These are phyloP conservation scores for Brenthis daphne DNA, from an alignment of 2,888 invertebrate species.

Conservation along the genomic window DNA sequence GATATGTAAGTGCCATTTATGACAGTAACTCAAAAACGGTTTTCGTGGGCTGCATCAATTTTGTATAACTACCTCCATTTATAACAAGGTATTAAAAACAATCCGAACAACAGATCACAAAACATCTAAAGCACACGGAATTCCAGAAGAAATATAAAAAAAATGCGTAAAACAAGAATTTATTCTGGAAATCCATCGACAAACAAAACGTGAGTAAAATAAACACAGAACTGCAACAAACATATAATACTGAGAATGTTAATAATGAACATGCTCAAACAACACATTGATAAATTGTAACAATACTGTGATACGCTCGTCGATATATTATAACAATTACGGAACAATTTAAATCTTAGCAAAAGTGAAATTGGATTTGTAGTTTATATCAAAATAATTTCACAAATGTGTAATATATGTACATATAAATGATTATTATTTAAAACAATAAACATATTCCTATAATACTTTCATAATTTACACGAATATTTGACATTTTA, in stretches of 20 bases:
- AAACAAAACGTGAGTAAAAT: slow-evolving; percentile 46
- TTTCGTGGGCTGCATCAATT: no score
- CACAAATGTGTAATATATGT: no score
- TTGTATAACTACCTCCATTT: no score
- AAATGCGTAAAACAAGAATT: slow-evolving; percentile 30
- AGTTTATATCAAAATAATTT: no score
- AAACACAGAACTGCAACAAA: slow-evolving; percentile 35
- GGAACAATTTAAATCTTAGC: neutral
- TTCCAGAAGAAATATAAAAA: slow-evolving; percentile 30
- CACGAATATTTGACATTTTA: no score
- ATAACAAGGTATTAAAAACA: neutral
- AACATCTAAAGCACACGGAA: slow-evolving; percentile 37
- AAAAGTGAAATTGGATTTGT: neutral
- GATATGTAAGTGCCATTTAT: no score
- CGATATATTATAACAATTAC: neutral
- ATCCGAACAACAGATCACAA: slow-evolving; percentile 40
- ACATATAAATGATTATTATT: no score
- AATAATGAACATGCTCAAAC: slow-evolving; percentile 52
- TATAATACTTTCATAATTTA: no score
- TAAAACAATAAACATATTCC: no score
- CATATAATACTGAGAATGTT: slow-evolving; percentile 42
- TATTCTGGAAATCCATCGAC: slow-evolving; percentile 43
- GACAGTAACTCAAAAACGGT: no score
- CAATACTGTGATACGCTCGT: slow-evolving; percentile 1
- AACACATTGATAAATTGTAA: slow-evolving; percentile 31